Base-by-base conservation (phyloP, 2,888 invertebrate genomes). In the Plebejus anna region DNA sequence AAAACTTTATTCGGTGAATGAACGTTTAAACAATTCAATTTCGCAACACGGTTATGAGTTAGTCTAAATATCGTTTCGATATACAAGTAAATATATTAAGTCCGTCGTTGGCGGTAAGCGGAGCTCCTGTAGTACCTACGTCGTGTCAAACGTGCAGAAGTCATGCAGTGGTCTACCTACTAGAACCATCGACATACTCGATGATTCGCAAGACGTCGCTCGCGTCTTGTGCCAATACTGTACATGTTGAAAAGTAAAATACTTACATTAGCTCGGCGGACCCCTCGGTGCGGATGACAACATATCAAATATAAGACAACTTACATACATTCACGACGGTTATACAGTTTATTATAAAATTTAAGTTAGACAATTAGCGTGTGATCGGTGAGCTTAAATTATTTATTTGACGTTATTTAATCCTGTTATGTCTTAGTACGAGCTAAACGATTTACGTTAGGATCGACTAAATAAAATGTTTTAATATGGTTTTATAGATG, bases 261-360 rank as follows among this genome's bases (percentile, higher is more conserved):
- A 93, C 93, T 93, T 92, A 93, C 93, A 88, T 91, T 86, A 89
- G 90, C 92, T 91, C 93, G 93, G 89, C 88, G 91, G 88, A 89
- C 90, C 92, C 88, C 83, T 83, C 81, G 85, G 83, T 81, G 85
- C 85, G 81, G 85, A 82, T 84, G 83, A 83, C 84, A 83, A 85
- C 84, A 85, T 85, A 82, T 84, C 83, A 84, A 83, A 82, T 81
- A 83, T 81, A 83, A 82, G 78, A 83, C 80, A 81, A 82, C 80
- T 83, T 81, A 82, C 82, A 83, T 78, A 82, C 81, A 79, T 80
- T 78, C 80, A 81, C 80, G 71, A 76, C 71, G 57, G 36, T 70
- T 71, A 55, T 72, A 71, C 42, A 76, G 57, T 76, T 76, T 72
- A 76, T 71, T 16, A 72, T 55, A 28, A 22, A 57, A 59, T 76